phyloP scores from a whole-genome alignment of 2,113 vertebrate species.

The Rhegmatorhina hoffmannsi region DNA sequence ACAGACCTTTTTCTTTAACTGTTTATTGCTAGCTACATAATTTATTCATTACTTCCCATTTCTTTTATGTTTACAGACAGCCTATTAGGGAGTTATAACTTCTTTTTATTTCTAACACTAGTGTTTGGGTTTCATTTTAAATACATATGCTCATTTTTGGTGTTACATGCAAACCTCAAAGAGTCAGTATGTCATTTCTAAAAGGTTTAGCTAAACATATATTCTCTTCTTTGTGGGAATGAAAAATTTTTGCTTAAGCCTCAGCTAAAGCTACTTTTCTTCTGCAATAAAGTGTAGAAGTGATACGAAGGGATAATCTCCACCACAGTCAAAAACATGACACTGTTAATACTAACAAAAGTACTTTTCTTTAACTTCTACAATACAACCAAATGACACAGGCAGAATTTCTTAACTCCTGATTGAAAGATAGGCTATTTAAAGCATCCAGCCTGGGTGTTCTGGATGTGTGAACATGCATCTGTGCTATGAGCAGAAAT shows the following conservation, averaged over 20 bases:
- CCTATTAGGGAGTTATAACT: background rate
- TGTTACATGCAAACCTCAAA: background rate
- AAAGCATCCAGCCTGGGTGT: background rate
- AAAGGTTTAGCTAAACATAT: background rate
- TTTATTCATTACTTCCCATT: background rate
- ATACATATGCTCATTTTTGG: background rate
- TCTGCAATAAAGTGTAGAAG: background rate
- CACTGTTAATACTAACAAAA: background rate
- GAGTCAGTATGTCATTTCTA: background rate
- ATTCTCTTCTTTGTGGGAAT: background rate
- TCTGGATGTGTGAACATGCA: conserved; percentile 1
- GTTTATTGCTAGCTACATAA: background rate
- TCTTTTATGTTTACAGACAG: background rate
- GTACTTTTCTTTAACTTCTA: background rate
- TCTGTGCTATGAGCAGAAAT: conserved; percentile 33
- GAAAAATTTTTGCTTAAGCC: background rate
- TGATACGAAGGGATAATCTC: background rate
- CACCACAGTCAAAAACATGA: background rate
- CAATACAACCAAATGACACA: background rate
- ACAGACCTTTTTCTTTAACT: background rate
- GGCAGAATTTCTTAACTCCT: background rate
- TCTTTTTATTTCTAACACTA: background rate
- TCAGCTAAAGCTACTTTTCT: background rate
- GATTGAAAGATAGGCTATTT: conserved; percentile 18
- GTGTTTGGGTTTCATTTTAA: background rate